Conservation (phyloP, 2,888 invertebrate genomes). For the Netelia fuscicornis region DNA sequence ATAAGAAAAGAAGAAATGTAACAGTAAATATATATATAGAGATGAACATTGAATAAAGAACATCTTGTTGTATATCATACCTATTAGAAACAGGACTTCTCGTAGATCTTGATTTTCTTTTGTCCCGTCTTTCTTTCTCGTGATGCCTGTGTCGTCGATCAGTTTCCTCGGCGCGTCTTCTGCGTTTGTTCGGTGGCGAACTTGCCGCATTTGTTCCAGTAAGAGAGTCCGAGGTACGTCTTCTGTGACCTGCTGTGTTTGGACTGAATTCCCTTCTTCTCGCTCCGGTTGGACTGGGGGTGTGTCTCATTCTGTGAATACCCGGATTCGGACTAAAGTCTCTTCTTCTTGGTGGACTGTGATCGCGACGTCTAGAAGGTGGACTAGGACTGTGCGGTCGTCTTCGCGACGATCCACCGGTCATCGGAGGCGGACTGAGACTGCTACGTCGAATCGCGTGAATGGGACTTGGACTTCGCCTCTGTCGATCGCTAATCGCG, state of each 20-base stretch:
- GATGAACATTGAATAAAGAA: conserved; percentile 17
- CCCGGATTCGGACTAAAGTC: conserved; percentile 78
- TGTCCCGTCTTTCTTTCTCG: conserved; percentile 85
- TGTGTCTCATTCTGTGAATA: conserved; percentile 78
- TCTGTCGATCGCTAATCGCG: conserved; percentile 20
- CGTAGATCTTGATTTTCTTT: conserved; percentile 84
- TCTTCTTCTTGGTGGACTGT: conserved; percentile 75
- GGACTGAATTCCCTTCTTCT: conserved; percentile 81
- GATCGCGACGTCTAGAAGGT: conserved; percentile 75
- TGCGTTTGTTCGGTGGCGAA: conserved; percentile 83
- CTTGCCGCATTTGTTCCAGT: conserved; percentile 78
- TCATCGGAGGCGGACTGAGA: conserved; percentile 70
- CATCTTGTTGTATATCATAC: conserved; percentile 66
- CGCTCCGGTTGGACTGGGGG: conserved; percentile 77
- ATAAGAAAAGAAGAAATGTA: background rate
- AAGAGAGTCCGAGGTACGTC: conserved; percentile 76
- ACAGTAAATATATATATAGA: background rate
- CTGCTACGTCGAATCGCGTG: conserved; percentile 72
- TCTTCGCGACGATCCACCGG: conserved; percentile 74
- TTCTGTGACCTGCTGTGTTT: conserved; percentile 76
- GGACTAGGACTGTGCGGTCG: conserved; percentile 83
- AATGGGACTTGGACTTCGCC: conserved; percentile 73
- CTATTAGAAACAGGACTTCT: conserved; percentile 80
- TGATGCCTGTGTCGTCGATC: conserved; percentile 85
- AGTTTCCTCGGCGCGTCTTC: conserved; percentile 83